Evolutionary conservation across 92 coral and sea anemone genomes (phyloP).

Genomic region (Epizoanthus rinbou): DNA sequence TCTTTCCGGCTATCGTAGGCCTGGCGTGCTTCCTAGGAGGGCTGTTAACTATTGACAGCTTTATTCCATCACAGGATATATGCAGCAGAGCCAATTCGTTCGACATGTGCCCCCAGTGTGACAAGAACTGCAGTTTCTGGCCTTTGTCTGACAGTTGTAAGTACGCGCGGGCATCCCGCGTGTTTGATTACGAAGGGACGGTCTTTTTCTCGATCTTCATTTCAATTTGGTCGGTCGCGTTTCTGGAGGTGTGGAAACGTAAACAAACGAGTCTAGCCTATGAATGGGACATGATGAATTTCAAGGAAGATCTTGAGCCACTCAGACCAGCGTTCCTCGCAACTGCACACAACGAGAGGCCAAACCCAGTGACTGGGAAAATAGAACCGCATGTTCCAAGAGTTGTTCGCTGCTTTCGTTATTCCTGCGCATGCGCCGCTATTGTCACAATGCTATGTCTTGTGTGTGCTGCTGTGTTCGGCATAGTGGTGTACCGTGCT

Average conservation of each 20-base stretch:
- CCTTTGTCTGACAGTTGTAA: slow-evolving; percentile 47
- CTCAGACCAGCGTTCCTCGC: slow-evolving; percentile 66
- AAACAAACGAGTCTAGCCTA: slow-evolving; percentile 52
- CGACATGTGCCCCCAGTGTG: slow-evolving; percentile 70
- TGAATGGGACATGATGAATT: slow-evolving; percentile 62
- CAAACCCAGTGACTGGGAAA: slow-evolving; percentile 61
- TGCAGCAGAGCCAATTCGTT: slow-evolving; percentile 35
- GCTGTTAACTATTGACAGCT: slow-evolving; percentile 5
- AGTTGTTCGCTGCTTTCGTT: slow-evolving; percentile 37
- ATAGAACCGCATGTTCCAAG: slow-evolving; percentile 58
- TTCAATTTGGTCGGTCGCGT: slow-evolving; percentile 60
- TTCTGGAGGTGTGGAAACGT: slow-evolving; percentile 65
- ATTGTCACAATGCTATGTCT: slow-evolving; percentile 51
- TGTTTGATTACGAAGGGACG: slow-evolving; percentile 61
- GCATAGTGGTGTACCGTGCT: slow-evolving; percentile 58
- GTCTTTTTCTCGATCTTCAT: slow-evolving; percentile 60
- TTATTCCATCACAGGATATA: slow-evolving; percentile 53
- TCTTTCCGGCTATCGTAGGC: slow-evolving; percentile 59
- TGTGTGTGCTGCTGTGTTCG: slow-evolving; percentile 50
- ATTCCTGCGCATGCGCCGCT: slow-evolving; percentile 39
- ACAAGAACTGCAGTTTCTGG: slow-evolving; percentile 63
- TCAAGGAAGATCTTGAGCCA: slow-evolving; percentile 60
- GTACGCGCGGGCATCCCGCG: slow-evolving; percentile 48
- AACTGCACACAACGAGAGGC: slow-evolving; percentile 38
- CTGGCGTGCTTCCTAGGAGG: slow-evolving; percentile 58